Percentiles rank a stretch among this genome's conserved stretches.
phyloP scores from a whole-genome alignment of 30 jellyfish, hydroid and myxozoan genomes.

The Catostylus mosaicus region DNA sequence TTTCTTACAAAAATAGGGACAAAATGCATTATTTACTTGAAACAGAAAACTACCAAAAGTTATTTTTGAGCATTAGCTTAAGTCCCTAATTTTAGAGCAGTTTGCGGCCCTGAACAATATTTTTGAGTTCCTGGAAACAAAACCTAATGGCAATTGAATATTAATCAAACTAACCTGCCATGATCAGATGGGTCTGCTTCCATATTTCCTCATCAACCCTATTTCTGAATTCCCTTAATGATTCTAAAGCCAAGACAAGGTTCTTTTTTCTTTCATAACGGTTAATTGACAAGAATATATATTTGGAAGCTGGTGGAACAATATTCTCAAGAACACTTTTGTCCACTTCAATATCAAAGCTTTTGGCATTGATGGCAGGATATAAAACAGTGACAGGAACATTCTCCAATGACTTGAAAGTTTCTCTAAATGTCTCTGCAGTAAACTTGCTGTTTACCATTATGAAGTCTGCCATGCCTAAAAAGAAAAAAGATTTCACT shows the following conservation, averaged over 20 bases:
- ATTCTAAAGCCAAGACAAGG: conserved; percentile 76
- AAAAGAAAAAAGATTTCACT: conserved; percentile 17
- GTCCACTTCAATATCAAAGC: conserved; percentile 48
- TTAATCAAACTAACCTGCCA: conserved; percentile 73
- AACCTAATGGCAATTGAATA: too few relatives aligned
- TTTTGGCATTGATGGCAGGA: conserved; percentile 77
- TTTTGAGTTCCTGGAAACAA: background rate
- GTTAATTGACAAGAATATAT: conserved; percentile 78
- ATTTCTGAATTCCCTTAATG: conserved; percentile 60
- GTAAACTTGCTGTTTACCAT: conserved; percentile 94
- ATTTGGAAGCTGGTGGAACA: conserved; percentile 68
- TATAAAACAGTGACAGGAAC: conserved; percentile 68
- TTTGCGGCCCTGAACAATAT: too few relatives aligned
- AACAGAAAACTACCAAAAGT: too few relatives aligned
- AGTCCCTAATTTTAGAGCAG: too few relatives aligned
- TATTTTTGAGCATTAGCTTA: too few relatives aligned
- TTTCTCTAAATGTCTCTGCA: conserved; percentile 73
- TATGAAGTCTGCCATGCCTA: conserved; percentile 90
- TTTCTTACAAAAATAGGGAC: too few relatives aligned
- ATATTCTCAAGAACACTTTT: conserved; percentile 29
- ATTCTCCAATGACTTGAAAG: conserved; percentile 60
- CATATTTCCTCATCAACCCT: conserved; percentile 54
- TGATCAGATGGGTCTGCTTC: conserved; percentile 78
- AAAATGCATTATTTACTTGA: too few relatives aligned
- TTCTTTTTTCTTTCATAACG: conserved; percentile 94